Conservation (phyloP, 2,113 vertebrate genomes). For the Sterrhoptilus dennistouni region DNA sequence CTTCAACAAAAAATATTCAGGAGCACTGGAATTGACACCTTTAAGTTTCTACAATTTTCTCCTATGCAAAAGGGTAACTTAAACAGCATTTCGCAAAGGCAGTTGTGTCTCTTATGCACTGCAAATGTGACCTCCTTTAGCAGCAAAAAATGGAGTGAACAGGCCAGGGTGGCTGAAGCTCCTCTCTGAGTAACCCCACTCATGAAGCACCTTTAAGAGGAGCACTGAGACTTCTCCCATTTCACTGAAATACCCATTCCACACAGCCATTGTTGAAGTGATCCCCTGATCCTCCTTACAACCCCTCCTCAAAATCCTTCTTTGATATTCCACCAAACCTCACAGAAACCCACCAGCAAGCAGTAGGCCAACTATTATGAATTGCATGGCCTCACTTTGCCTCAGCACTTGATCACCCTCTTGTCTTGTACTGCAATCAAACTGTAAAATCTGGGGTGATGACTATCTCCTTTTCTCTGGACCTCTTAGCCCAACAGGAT, state of each 20-base stretch:
- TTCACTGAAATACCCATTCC: neutral
- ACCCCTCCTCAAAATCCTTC: neutral
- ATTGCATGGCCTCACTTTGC: accelerated
- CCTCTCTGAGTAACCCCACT: neutral
- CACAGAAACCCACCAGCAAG: neutral
- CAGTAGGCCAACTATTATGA: neutral
- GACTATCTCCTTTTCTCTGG: neutral
- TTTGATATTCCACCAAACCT: neutral
- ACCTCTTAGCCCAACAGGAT: neutral
- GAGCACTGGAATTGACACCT: neutral
- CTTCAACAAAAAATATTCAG: neutral
- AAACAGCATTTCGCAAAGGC: neutral
- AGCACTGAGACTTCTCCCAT: neutral
- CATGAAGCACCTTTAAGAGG: neutral
- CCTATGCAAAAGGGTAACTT: neutral
- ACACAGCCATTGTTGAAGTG: neutral
- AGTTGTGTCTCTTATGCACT: neutral
- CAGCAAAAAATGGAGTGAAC: neutral
- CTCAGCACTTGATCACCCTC: neutral
- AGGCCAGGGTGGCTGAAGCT: neutral
- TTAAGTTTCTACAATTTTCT: neutral
- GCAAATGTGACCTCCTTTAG: neutral
- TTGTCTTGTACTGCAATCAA: neutral
- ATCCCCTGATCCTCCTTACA: neutral
- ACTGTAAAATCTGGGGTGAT: neutral